Conservation (phyloP, 1,140 invertebrate species). For the Diploscapter pachys region DNA sequence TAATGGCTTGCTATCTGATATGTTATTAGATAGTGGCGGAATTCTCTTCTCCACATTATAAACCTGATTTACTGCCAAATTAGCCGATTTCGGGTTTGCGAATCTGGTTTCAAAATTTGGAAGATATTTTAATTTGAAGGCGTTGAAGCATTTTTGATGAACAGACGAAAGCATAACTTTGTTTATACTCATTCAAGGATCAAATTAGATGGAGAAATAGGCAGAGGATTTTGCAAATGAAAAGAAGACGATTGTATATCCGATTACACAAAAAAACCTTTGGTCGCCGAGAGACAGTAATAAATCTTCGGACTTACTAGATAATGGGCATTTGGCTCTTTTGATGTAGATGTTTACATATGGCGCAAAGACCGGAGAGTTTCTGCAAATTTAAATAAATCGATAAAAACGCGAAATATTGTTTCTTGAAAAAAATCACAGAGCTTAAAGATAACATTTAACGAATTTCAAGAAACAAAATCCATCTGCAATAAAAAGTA, state of each 20-base stretch:
- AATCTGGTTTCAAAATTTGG: background rate
- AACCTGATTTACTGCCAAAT: too few species aligned
- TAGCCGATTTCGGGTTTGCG: too few species aligned
- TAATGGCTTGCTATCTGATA: too few species aligned
- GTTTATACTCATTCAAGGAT: too few species aligned
- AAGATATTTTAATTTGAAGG: background rate
- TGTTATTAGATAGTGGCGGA: too few species aligned
- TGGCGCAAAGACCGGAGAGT: conserved; percentile 13
- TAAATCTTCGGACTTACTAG: conserved; percentile 15
- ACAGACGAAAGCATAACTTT: too few species aligned
- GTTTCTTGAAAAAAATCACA: background rate
- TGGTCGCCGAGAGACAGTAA: too few species aligned
- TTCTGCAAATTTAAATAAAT: conserved; percentile 4
- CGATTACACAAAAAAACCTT: too few species aligned
- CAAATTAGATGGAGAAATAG: too few species aligned
- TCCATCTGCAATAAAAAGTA: background rate
- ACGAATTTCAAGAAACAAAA: background rate
- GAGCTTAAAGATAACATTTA: background rate
- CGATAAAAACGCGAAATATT: background rate
- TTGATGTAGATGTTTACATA: conserved; percentile 31
- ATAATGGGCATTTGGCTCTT: conserved; percentile 7
- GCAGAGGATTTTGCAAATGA: too few species aligned
- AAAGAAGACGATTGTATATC: too few species aligned
- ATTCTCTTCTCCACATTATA: too few species aligned
- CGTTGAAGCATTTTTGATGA: background rate